These are phyloP conservation scores for Poecilobothrus nobilitatus DNA, from an alignment of 2,888 invertebrate genomes.

Conservation along the genomic window DNA sequence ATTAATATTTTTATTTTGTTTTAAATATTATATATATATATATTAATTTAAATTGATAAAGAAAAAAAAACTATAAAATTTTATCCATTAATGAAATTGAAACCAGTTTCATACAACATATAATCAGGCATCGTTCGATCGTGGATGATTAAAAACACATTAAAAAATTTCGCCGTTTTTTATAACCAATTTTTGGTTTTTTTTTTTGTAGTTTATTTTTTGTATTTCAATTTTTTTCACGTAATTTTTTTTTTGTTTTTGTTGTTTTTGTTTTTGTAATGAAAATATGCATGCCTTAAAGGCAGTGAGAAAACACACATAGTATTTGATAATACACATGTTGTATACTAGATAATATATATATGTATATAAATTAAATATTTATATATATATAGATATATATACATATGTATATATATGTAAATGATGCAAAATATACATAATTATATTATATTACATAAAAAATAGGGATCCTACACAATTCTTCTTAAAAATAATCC, in stretches of 20 bases:
- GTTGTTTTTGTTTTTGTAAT: no score
- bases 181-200: neutral
- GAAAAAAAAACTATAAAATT: neutral
- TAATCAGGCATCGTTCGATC: conserved; percentile 3
- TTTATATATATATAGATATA: no score
- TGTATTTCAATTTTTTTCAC: neutral
- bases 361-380: no score
- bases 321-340: neutral
- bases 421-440: no score
- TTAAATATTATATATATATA: no score
- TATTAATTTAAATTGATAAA: no score
- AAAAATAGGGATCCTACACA: no score
- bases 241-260: neutral
- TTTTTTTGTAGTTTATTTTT: neutral
- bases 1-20: no score
- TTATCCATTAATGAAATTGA: neutral
- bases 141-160: conserved; percentile 4
- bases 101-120: neutral
- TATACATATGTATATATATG: no score
- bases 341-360: no score
- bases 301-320: neutral
- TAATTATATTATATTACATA: no score
- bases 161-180: neutral
- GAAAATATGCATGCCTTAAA: neutral
- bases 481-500: no score